These are phyloP conservation scores for Oscheius onirici DNA, from an alignment of 2,888 invertebrate species.

Conservation along the genomic window DNA sequence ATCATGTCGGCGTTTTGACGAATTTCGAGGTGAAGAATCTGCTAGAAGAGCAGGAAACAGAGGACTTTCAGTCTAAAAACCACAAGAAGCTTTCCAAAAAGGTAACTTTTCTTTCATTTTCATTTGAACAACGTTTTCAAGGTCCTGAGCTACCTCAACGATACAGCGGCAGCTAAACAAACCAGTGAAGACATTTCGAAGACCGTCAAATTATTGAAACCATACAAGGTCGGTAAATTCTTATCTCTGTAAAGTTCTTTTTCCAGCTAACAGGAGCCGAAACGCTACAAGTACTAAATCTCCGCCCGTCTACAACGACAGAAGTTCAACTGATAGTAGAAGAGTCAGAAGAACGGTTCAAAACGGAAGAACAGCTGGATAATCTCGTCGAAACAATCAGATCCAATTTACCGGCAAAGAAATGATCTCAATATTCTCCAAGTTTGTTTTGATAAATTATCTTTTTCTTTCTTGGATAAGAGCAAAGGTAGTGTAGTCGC, in stretches of 20 bases:
- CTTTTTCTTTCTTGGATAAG: too few relatives aligned
- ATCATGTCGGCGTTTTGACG: conserved; percentile 43
- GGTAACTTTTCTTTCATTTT: conserved; percentile 3
- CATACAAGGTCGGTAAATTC: conserved; percentile 3
- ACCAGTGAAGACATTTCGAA: conserved; percentile 8
- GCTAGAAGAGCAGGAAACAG: conserved; percentile 37
- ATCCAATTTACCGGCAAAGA: neutral
- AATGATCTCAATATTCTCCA: neutral
- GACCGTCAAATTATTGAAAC: neutral
- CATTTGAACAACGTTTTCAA: neutral
- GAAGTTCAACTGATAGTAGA: conserved; percentile 57
- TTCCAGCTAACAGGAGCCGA: conserved; percentile 51
- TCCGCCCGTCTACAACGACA: conserved; percentile 42
- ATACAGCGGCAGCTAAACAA: conserved; percentile 9
- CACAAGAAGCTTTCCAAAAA: neutral
- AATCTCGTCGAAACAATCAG: conserved; percentile 31
- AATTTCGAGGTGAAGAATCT: conserved; percentile 50
- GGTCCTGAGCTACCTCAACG: conserved; percentile 6
- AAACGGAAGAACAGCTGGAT: conserved; percentile 44
- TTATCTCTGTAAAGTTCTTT: neutral
- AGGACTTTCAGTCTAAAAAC: neutral
- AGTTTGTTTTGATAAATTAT: too few relatives aligned
- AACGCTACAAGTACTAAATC: conserved; percentile 51
- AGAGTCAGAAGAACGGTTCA: conserved; percentile 55
- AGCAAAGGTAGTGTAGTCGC: too few relatives aligned